Conservation (phyloP, 2,113 vertebrate species). For the Lophius piscatorius region DNA sequence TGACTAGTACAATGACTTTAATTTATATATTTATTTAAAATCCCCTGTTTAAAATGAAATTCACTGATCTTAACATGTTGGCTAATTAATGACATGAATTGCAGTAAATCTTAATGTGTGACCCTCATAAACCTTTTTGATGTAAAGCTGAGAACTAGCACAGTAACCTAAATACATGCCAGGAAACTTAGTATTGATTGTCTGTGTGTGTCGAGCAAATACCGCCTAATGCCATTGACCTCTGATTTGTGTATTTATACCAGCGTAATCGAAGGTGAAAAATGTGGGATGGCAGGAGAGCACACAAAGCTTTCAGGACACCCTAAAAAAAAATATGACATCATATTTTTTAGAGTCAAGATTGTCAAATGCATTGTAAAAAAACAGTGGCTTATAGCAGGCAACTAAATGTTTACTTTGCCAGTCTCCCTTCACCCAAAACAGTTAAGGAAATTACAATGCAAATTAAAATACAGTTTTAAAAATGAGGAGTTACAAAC, state of each 20-base stretch:
- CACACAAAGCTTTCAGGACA: background rate
- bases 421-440: no score
- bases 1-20: no score
- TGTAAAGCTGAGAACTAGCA: background rate
- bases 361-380: background rate
- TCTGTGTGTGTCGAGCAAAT: background rate
- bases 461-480: no score
- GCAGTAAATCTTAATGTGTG: background rate
- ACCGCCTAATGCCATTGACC: background rate
- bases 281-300: background rate
- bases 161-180: background rate
- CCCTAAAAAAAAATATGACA: background rate
- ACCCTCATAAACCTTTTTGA: constrained; percentile 14
- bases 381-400: no score
- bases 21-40: no score
- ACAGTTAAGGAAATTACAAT: no score
- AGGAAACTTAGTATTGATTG: no score
- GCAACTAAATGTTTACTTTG: no score
- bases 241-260: background rate
- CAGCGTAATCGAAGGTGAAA: background rate
- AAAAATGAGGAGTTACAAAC: no score
- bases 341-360: constrained; percentile 14
- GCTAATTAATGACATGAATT: no score
- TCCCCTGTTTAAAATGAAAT: no score
- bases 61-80: no score